A percentile compares a stretch with the other conserved stretches of the same genome.
Evolutionary conservation across 2,797 vertebrate species (phyloP).

Genomic region (Galagoides demidoff): DNA sequence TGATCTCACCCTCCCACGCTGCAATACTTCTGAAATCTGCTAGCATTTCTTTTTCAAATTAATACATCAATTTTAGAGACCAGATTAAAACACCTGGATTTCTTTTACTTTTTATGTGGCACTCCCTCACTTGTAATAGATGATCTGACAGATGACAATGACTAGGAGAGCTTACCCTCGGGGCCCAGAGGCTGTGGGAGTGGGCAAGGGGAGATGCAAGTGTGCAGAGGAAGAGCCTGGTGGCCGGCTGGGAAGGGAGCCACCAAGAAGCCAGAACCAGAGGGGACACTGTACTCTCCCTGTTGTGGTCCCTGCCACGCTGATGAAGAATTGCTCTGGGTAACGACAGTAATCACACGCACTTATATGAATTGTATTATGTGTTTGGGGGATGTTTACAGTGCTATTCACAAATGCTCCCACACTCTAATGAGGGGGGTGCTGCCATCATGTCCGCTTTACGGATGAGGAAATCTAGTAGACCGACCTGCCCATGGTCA

Average conservation of each 20-base stretch:
- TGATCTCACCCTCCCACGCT: background rate
- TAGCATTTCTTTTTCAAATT: background rate
- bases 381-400: background rate
- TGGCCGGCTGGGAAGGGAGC: background rate
- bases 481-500: background rate
- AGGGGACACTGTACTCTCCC: background rate
- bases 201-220: background rate
- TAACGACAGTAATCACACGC: background rate
- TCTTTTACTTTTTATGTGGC: constrained; percentile 32
- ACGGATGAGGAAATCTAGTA: background rate
- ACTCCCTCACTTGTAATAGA: background rate
- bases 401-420: background rate
- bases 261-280: background rate
- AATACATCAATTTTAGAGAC: constrained; percentile 28
- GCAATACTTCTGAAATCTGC: background rate
- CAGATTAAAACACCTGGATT: constrained; percentile 1
- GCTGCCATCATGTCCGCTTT: background rate
- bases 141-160: background rate
- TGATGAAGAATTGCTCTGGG: background rate
- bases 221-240: background rate
- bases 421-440: background rate
- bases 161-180: background rate
- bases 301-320: background rate
- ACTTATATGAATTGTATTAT: fast-evolving
- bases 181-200: background rate